phyloP scores from a whole-genome alignment of 2,797 vertebrate genomes.

The Eremophila alpestris region DNA sequence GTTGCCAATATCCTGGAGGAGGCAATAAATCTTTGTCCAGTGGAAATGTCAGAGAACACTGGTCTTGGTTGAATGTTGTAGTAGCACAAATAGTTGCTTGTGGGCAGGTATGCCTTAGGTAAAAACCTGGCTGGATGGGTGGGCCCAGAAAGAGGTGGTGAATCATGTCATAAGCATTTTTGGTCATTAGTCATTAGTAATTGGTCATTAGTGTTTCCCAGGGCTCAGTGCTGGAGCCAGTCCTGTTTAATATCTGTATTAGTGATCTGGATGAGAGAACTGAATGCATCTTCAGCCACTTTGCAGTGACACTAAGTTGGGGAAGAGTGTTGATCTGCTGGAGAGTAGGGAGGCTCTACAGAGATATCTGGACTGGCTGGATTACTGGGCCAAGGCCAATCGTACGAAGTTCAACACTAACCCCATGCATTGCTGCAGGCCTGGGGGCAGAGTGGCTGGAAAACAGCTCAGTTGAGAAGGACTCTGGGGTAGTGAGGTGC shows the following conservation, averaged over 20 bases:
- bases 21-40: background rate
- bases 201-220: background rate
- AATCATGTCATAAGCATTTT: background rate
- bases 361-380: background rate
- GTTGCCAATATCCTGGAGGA: background rate
- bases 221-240: background rate
- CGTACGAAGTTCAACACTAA: accelerated
- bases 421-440: accelerated
- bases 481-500: background rate
- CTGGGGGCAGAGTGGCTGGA: background rate
- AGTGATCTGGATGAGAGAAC: background rate
- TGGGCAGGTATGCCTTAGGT: too few species aligned
- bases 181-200: too few species aligned
- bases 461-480: background rate
- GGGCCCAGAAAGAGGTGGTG: background rate
- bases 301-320: background rate
- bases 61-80: background rate
- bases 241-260: background rate
- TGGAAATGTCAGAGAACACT: background rate
- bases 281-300: background rate
- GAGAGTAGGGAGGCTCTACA: background rate
- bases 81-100: background rate
- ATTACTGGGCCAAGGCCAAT: background rate
- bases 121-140: background rate
- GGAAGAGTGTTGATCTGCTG: background rate